Evolutionary conservation across 2,797 vertebrate species (phyloP).

Genomic region (Otus scops): DNA sequence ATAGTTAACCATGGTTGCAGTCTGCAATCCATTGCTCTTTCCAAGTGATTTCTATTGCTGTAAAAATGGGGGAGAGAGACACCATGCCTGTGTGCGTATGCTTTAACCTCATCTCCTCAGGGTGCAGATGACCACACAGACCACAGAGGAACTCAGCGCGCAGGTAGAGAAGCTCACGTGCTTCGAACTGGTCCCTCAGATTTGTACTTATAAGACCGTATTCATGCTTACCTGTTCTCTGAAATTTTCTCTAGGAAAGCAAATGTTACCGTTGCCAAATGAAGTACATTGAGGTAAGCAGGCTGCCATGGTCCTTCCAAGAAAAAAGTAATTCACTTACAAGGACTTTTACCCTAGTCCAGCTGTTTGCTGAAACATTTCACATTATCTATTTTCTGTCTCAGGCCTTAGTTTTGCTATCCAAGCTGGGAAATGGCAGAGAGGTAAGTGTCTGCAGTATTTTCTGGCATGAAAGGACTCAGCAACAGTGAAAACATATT

Average conservation of each 20-base stretch:
- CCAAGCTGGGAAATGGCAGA: neutral
- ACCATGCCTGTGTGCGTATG: rapidly evolving
- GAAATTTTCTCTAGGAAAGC: neutral
- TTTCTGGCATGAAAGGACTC: neutral
- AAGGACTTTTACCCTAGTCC: neutral
- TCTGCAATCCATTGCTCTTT: neutral
- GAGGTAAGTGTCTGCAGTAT: neutral
- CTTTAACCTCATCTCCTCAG: rapidly evolving
- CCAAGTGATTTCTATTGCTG: neutral
- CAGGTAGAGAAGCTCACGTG: rapidly evolving
- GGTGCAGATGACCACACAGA: neutral
- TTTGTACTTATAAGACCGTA: neutral
- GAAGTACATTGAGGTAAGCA: neutral
- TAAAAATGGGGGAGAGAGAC: neutral
- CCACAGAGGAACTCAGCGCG: rapidly evolving
- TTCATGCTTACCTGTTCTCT: neutral
- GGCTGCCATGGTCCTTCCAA: neutral
- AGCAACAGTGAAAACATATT: neutral
- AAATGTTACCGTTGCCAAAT: neutral
- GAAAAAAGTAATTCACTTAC: neutral
- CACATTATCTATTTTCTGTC: neutral
- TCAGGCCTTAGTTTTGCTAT: neutral
- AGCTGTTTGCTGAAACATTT: neutral
- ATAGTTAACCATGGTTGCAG: neutral
- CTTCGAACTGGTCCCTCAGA: neutral